Evolutionary conservation across 2,888 invertebrate species (phyloP).

Genomic region (Elgonia sp.): DNA sequence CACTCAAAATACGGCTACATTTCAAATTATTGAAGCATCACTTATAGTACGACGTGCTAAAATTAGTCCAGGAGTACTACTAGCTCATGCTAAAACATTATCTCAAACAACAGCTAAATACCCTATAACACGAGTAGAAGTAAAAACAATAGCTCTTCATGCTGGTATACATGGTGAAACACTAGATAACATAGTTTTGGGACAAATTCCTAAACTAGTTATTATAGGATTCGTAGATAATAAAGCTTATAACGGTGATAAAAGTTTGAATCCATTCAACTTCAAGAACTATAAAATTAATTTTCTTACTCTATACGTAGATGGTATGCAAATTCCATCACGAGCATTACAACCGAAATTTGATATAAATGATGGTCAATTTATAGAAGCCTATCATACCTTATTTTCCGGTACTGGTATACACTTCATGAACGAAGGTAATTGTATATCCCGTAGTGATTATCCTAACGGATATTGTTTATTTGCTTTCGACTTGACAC

Average conservation of each 20-base stretch:
- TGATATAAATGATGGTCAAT: not conserved
- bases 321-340: slow-evolving; percentile 57
- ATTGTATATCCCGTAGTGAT: slow-evolving; percentile 62
- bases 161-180: slow-evolving; percentile 76
- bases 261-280: slow-evolving; percentile 67
- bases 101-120: slow-evolving; percentile 67
- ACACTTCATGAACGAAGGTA: slow-evolving; percentile 75
- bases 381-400: slow-evolving; percentile 78
- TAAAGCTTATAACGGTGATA: slow-evolving; percentile 75
- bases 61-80: slow-evolving; percentile 77
- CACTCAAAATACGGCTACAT: not conserved
- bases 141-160: slow-evolving; percentile 77
- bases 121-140: no score
- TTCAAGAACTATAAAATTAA: slow-evolving; percentile 68
- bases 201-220: slow-evolving; percentile 81
- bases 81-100: slow-evolving; percentile 78
- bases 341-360: slow-evolving; percentile 76
- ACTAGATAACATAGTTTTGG: slow-evolving; percentile 81
- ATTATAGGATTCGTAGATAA: slow-evolving; percentile 80
- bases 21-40: slow-evolving; percentile 56
- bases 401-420: slow-evolving; percentile 73
- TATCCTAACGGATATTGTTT: slow-evolving; percentile 77
- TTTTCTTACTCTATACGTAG: not conserved
- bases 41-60: slow-evolving; percentile 76
- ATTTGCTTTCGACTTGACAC: slow-evolving; percentile 79